Evolutionary conservation across 2,888 invertebrate species (phyloP), one percentile per base, ranked within the genome.

Genomic region (Xestia xanthographa): DNA sequence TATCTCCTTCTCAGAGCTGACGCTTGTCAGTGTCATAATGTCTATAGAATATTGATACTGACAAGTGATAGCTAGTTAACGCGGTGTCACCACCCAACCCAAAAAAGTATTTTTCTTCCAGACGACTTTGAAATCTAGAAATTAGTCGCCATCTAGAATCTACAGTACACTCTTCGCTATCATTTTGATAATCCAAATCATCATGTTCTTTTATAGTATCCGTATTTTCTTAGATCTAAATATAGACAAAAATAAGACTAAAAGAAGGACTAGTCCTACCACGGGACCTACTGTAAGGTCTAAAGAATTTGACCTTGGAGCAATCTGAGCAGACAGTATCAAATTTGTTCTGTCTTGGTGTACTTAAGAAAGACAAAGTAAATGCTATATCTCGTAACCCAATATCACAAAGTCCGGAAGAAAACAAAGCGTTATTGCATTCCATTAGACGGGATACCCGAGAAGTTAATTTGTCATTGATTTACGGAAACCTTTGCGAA

Each of bases 371-470:
- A 50, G 26, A 70, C 50, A 79, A 79, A 80, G 65, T 45, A 56
- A 75, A 72, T 56, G 58, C 65, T 50, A 71, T 65, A 68, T 34
- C 67, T 43, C 22, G 86, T 58, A 77, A 85, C 65, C 48, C 60
- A 71, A 83, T 83, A 83, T 68, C 38, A 43, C 26, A 63, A 66
- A 69, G 26, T 29, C 56, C 45, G 66, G 63, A 75, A 76, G 66
- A 65, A 85, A 76, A 85, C 65, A 85, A 82, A 82, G 65, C 85
- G 8, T 85, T 85, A 85, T 85, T 71, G 82, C 73, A 73, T 83
- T 82, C 83, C 83, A 82, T 85, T 83, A 85, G 72, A 60, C 67
- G 38, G 38, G 86, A 83, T 66, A 85, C 67, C 73, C 73, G 82
- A 85, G 83, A 82, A 73, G 70, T 68, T 85, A 83, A 83, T 83